phyloP scores from a whole-genome alignment of 2,113 vertebrate genomes.

The Actenoides lindsayi region DNA sequence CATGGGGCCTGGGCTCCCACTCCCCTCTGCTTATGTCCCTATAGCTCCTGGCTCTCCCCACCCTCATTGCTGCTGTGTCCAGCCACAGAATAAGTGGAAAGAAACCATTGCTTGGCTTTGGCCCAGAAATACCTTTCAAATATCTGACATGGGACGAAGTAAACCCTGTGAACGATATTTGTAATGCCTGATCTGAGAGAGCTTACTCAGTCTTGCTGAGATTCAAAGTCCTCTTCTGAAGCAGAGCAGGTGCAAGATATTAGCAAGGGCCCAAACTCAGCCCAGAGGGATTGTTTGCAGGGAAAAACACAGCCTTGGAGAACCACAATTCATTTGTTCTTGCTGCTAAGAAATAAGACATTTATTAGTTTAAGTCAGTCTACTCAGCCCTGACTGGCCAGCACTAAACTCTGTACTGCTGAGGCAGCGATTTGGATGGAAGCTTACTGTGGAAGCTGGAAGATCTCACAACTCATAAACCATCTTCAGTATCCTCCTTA shows the following conservation, averaged over 20 bases:
- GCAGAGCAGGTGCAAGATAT: neutral
- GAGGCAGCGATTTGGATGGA: neutral
- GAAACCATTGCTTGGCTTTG: neutral
- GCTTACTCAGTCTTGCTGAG: neutral
- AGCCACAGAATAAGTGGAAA: neutral
- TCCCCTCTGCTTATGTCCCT: neutral
- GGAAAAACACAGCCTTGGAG: neutral
- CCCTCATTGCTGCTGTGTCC: neutral
- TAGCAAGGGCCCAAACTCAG: neutral
- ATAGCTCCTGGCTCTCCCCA: neutral
- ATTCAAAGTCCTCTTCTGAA: neutral
- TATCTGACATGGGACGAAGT: neutral
- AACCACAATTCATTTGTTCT: neutral
- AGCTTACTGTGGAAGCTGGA: neutral
- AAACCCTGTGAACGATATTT: neutral
- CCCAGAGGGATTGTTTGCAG: neutral
- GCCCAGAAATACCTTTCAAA: neutral
- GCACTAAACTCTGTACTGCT: neutral
- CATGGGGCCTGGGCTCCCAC: fast-evolving
- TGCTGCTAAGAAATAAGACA: neutral
- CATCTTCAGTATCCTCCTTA: neutral
- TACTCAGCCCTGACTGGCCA: neutral
- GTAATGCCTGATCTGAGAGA: neutral
- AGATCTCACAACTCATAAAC: conserved; percentile 11
- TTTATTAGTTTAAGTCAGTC: neutral